Percentiles rank a stretch among this genome's conserved stretches.
phyloP scores from a whole-genome alignment of 2,888 invertebrate species.

The Epistrophella euchroma region DNA sequence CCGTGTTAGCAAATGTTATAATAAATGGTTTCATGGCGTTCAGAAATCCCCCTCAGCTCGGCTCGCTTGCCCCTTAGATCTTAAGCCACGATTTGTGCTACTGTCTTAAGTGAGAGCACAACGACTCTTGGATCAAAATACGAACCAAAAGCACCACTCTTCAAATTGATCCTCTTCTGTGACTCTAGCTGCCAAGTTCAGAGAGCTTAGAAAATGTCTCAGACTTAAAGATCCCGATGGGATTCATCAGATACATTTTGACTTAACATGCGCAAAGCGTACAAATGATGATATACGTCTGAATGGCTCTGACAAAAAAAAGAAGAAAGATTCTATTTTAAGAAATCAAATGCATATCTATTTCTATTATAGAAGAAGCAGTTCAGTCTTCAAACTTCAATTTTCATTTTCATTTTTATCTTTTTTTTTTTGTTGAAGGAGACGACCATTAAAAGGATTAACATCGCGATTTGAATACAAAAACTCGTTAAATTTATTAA shows the following conservation, averaged over 20 bases:
- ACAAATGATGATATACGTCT: conserved; percentile 71
- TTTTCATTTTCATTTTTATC: background rate
- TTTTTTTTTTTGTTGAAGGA: conserved; percentile 15
- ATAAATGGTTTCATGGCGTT: conserved; percentile 74
- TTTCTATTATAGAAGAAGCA: conserved; percentile 56
- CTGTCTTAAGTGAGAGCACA: conserved; percentile 11
- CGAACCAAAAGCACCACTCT: background rate
- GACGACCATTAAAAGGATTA: conserved; percentile 67
- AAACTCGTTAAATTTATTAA: conserved; percentile 63
- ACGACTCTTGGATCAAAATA: conserved; percentile 19
- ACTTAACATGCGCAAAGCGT: conserved; percentile 73
- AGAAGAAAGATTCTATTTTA: conserved; percentile 44
- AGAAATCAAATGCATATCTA: conserved; percentile 69
- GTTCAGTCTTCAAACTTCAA: conserved; percentile 11
- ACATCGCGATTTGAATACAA: conserved; percentile 68
- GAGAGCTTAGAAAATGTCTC: conserved; percentile 9
- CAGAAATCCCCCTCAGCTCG: background rate
- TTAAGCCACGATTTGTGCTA: conserved; percentile 21
- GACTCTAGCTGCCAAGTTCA: background rate
- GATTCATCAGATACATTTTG: conserved; percentile 43
- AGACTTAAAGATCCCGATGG: conserved; percentile 38
- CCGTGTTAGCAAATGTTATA: conserved; percentile 65
- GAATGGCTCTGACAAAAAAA: conserved; percentile 60
- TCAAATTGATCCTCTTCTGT: conserved; percentile 21
- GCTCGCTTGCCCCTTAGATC: background rate